These are phyloP conservation scores for Muntiacus reevesi DNA, from an alignment of 2,113 vertebrate genomes.

Conservation along the genomic window DNA sequence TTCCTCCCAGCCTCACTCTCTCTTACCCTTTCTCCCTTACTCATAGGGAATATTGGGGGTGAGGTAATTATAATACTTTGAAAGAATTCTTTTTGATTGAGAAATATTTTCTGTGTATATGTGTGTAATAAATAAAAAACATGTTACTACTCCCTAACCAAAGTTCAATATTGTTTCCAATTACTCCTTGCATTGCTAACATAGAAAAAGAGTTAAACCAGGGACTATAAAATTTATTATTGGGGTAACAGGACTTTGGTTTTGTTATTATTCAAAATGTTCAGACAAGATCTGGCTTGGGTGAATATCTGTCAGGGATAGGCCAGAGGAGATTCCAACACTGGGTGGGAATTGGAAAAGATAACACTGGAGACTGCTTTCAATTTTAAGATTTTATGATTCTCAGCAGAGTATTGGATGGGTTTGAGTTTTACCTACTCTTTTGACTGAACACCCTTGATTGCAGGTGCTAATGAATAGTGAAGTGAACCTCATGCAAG, in stretches of 20 bases:
- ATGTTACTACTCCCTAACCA: not conserved
- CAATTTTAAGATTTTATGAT: slow-evolving; percentile 3
- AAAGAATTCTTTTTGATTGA: not conserved
- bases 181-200: not conserved
- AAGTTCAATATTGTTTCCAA: slow-evolving; percentile 40
- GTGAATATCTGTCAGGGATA: not conserved
- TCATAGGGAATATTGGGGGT: not conserved
- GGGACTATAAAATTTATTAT: not conserved
- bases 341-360: not conserved
- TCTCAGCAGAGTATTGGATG: not conserved
- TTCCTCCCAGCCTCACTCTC: not conserved
- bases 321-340: not conserved
- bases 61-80: not conserved
- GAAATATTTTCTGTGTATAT: not conserved
- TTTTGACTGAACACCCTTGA: not conserved
- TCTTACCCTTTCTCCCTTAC: not conserved
- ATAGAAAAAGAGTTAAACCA: not conserved
- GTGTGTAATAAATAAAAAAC: not conserved
- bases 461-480: not conserved
- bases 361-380: slow-evolving; percentile 18
- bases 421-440: not conserved
- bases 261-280: slow-evolving; percentile 16
- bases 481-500: not conserved
- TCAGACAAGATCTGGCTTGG: not conserved
- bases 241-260: not conserved